Conservation (phyloP, 2,888 invertebrate genomes). For the Nemotelus nigrinus region DNA sequence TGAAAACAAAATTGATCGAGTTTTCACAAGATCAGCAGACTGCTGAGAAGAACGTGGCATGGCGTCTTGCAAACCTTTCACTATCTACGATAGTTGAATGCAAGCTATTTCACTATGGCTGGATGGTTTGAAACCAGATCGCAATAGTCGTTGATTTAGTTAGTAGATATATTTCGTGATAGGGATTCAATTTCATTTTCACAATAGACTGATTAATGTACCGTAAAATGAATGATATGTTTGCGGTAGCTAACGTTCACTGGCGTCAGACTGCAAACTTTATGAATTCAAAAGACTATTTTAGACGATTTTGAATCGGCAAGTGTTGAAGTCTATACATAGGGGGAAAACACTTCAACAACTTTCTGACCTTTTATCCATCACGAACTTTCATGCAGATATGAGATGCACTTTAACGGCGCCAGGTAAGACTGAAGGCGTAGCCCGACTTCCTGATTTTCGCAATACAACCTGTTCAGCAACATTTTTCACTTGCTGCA, state of each 20-base stretch:
- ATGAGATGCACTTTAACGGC: too few relatives aligned
- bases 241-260: too few relatives aligned
- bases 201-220: constrained; percentile 7
- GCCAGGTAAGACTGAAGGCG: too few relatives aligned
- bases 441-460: background rate
- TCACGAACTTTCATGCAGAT: too few relatives aligned
- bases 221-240: background rate
- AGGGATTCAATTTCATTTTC: constrained; percentile 25
- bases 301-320: too few relatives aligned
- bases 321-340: too few relatives aligned
- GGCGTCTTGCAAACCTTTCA: constrained; percentile 34
- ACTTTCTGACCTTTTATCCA: too few relatives aligned
- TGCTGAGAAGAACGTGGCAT: background rate
- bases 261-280: too few relatives aligned
- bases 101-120: background rate
- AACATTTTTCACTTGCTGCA: background rate
- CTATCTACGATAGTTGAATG: background rate
- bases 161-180: background rate
- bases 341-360: too few relatives aligned
- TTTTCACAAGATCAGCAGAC: constrained; percentile 15
- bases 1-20: constrained; percentile 34
- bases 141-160: background rate
- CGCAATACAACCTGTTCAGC: background rate
- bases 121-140: background rate
- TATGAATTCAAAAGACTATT: too few relatives aligned